Evolutionary conservation across 2,113 vertebrate species (phyloP).

Genomic region (Girardinichthys multiradiatus): DNA sequence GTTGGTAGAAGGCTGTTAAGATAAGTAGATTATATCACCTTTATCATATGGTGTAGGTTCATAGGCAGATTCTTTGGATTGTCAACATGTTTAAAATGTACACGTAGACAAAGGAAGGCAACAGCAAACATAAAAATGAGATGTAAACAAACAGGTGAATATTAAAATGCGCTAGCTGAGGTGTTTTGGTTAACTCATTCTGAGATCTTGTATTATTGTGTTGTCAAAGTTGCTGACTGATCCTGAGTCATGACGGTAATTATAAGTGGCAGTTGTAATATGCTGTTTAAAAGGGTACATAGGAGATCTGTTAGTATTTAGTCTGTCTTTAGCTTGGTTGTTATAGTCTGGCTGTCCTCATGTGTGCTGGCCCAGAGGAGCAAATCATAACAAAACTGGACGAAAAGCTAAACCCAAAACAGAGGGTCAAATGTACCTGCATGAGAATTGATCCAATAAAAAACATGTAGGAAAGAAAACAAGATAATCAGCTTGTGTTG

Average conservation of each 20-base stretch:
- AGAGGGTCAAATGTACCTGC: neutral
- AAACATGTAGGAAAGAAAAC: neutral
- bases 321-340: slow-evolving; percentile 22
- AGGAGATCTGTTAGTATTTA: slow-evolving; percentile 25
- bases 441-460: neutral
- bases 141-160: neutral
- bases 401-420: neutral
- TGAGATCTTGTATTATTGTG: slow-evolving; percentile 44
- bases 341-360: slow-evolving; percentile 56
- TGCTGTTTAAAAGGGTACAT: slow-evolving; percentile 31
- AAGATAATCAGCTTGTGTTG: neutral
- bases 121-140: neutral
- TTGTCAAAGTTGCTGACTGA: slow-evolving; percentile 53
- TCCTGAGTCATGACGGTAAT: slow-evolving; percentile 72
- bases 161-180: neutral
- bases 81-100: too few species aligned
- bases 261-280: slow-evolving; percentile 33
- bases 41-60: too few species aligned
- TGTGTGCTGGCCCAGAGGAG: slow-evolving; percentile 7
- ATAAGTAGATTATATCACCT: too few species aligned
- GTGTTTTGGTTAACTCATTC: neutral
- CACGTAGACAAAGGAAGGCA: neutral
- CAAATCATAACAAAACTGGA: neutral
- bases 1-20: too few species aligned
- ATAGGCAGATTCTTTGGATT: too few species aligned